phyloP scores from a whole-genome alignment of 2,888 invertebrate genomes.

The Nycteola revayana region DNA sequence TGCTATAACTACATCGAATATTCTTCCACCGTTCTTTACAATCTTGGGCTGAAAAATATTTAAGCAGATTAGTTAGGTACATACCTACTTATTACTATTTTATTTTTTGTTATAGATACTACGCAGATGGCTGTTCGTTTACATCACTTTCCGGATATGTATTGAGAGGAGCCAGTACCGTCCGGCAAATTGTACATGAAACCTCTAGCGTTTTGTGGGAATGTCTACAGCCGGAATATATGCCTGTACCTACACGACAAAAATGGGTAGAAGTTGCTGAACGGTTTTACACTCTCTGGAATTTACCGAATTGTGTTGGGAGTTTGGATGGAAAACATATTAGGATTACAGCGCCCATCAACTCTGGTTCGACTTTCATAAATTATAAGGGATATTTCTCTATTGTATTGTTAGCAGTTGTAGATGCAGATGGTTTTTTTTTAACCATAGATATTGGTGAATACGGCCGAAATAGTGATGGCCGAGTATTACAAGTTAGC shows the following conservation, averaged over 20 bases:
- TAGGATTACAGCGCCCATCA: conserved; percentile 19
- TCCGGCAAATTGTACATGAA: conserved; percentile 12
- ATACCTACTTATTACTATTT: no score
- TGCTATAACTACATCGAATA: conserved; percentile 14
- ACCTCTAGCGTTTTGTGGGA: conserved; percentile 16
- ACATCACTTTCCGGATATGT: conserved; percentile 11
- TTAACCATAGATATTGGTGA: conserved; percentile 26
- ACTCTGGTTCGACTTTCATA: conserved; percentile 22
- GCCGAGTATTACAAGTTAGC: conserved; percentile 25
- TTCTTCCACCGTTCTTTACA: conserved; percentile 21
- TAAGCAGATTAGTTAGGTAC: conserved; percentile 11
- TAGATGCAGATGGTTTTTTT: conserved; percentile 32
- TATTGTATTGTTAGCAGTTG: conserved; percentile 22
- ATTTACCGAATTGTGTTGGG: conserved; percentile 29
- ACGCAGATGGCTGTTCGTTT: conserved; percentile 13
- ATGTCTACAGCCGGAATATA: conserved; percentile 17
- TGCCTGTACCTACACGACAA: conserved; percentile 15
- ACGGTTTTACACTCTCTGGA: conserved; percentile 22
- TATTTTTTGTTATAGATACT: conserved; percentile 9
- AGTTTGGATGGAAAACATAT: conserved; percentile 30
- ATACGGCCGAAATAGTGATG: conserved; percentile 32
- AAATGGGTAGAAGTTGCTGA: conserved; percentile 21
- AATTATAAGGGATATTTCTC: conserved; percentile 28
- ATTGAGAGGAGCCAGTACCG: conserved; percentile 10
- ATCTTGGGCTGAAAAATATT: conserved; percentile 16